Evolutionary conservation across 2,888 invertebrate genomes (phyloP).

Genomic region (Formica aserva): DNA sequence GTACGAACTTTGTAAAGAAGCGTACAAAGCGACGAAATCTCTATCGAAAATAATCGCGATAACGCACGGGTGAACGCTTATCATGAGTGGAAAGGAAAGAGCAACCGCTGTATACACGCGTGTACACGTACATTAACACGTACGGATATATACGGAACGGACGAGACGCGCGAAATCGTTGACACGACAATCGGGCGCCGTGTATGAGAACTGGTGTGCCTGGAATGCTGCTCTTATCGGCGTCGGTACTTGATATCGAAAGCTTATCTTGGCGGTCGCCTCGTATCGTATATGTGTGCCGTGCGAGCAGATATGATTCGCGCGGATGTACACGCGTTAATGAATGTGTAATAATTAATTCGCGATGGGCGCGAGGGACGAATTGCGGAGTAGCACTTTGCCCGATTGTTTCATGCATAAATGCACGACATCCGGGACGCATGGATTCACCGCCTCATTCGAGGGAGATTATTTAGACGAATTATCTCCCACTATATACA

Average conservation of each 20-base stretch:
- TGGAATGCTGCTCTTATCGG: constrained; percentile 79
- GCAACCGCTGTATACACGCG: neutral
- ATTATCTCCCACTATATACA: neutral
- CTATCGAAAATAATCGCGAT: constrained; percentile 31
- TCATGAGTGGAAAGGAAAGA: constrained; percentile 40
- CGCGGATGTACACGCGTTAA: constrained; percentile 2
- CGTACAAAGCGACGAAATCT: constrained; percentile 8
- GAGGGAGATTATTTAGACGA: neutral
- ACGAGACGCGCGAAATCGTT: constrained; percentile 75
- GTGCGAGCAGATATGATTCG: neutral
- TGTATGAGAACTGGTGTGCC: constrained; percentile 77
- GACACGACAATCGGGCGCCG: constrained; percentile 75
- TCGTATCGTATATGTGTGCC: neutral
- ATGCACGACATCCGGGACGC: constrained; percentile 6
- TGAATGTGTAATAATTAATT: constrained; percentile 1
- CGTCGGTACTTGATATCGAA: constrained; percentile 79
- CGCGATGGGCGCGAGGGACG: neutral
- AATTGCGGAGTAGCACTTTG: constrained; percentile 22
- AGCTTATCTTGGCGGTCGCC: constrained; percentile 64
- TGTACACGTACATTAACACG: neutral
- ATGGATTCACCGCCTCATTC: constrained; percentile 15
- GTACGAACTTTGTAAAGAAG: neutral
- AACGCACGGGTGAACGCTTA: constrained; percentile 53
- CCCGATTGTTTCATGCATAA: constrained; percentile 42
- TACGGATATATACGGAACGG: neutral